These are phyloP conservation scores for Eustalomyia histrio DNA, from an alignment of 2,888 invertebrate genomes.

Conservation along the genomic window DNA sequence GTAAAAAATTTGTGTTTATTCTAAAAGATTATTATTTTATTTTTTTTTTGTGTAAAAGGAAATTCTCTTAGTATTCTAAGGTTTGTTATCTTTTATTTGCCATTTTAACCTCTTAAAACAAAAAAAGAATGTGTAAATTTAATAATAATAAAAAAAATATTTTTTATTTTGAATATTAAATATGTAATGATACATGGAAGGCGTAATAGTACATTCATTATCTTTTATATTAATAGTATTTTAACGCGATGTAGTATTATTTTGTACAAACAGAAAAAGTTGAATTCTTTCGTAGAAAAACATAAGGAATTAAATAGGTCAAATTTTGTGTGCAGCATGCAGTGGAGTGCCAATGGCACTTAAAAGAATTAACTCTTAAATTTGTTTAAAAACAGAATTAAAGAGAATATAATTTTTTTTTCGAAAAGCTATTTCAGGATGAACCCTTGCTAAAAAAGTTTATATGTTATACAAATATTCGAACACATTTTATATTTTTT, in stretches of 20 bases:
- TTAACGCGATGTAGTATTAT: no score
- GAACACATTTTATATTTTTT: no score
- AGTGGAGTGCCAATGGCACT: conserved; percentile 44
- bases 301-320: conserved; percentile 40
- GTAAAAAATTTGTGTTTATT: neutral
- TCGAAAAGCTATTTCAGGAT: no score
- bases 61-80: neutral
- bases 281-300: no score
- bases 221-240: conserved; percentile 3
- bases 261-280: no score
- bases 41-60: neutral
- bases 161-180: neutral
- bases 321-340: conserved; percentile 26
- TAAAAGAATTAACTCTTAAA: no score
- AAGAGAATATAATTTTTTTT: no score
- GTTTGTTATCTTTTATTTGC: neutral
- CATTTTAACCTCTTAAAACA: neutral
- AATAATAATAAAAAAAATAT: neutral
- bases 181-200: conserved; percentile 6
- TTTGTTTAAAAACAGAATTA: no score
- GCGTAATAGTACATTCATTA: neutral
- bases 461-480: no score
- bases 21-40: neutral
- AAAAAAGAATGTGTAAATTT: neutral
- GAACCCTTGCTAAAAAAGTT: no score